Evolutionary conservation across 2,797 vertebrate species (phyloP), one percentile per base, ranked within the genome.

Genomic region (Vespertilio murinus): DNA sequence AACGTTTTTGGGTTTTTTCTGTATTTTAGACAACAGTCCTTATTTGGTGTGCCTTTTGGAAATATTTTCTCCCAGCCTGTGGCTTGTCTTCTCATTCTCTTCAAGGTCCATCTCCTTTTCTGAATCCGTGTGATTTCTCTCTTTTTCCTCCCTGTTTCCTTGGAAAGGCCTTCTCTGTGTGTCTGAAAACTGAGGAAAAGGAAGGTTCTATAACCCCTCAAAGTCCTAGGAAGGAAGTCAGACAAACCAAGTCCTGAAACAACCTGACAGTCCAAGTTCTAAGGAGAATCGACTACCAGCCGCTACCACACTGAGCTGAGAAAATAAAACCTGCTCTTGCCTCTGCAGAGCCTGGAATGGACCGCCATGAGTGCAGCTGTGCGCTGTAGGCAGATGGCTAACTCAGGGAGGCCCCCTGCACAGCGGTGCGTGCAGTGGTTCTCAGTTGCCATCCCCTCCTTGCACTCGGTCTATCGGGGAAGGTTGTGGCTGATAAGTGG

Each of bases 131-230:
- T 33, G 9, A 75, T 81, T 30, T 83, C 81, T 88, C 3, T 56
- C 40, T 22, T 38, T 59, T 52, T 28, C n/a, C 11, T 77, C 47
- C 17, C 45, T 11, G 4, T 90, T 91, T 91, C 35, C 56, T 83
- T 91, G 65, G 30, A 61, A 95, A 90, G n/a, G 6, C 25, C 79
- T 93, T 86, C 79, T 82, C 77, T 87, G 5, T 77, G 86, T 8
- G n/a, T 75, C 90, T 88, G 52, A 82, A 96, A 91, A 82, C 17
- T 90, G 13, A 38, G 84, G 20, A 42, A 88, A 94, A 93, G 33
- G 49, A 71, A 93, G 9, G 12, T 4, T 71, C 52, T 82, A 2
- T 81, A 93, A 85, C 65, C n/a, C 82, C 64, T 49, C 23, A 35
- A 79, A 28, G 23, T 47, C n/a, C 20, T 61, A 35, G 40, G 71